Evolutionary conservation across 2,888 invertebrate species (phyloP).

Genomic region (Rotaria sp.): DNA sequence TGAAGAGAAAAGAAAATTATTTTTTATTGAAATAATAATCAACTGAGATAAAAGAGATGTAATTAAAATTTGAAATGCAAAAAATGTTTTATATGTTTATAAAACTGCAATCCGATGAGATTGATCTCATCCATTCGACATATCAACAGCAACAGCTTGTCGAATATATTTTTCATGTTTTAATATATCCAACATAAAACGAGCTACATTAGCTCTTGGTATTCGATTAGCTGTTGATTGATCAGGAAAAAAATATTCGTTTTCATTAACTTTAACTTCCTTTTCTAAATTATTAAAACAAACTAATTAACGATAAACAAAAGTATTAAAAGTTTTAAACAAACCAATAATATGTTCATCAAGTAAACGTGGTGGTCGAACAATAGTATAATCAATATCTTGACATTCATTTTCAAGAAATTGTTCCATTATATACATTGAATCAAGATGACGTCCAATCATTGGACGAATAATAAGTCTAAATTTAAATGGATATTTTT

Average conservation of each 20-base stretch:
- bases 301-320: conserved; percentile 42
- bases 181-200: conserved; percentile 46
- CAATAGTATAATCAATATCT: conserved; percentile 49
- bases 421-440: conserved; percentile 49
- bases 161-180: conserved; percentile 36
- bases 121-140: background rate
- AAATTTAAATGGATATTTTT: conserved; percentile 36
- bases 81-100: no score
- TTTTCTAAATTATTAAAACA: conserved; percentile 27
- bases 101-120: background rate
- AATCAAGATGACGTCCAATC: conserved; percentile 46
- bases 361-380: conserved; percentile 47
- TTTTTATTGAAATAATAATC: no score
- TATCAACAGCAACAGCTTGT: conserved; percentile 37
- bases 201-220: conserved; percentile 48
- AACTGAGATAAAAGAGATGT: no score
- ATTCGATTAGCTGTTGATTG: conserved; percentile 41
- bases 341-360: conserved; percentile 42
- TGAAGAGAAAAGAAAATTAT: background rate
- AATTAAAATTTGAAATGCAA: no score
- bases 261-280: conserved; percentile 31
- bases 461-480: conserved; percentile 33
- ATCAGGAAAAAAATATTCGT: conserved; percentile 37
- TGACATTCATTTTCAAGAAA: conserved; percentile 45
- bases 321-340: background rate